These are phyloP conservation scores for Suricata suricatta DNA, from an alignment of 2,113 vertebrate genomes.

Conservation along the genomic window DNA sequence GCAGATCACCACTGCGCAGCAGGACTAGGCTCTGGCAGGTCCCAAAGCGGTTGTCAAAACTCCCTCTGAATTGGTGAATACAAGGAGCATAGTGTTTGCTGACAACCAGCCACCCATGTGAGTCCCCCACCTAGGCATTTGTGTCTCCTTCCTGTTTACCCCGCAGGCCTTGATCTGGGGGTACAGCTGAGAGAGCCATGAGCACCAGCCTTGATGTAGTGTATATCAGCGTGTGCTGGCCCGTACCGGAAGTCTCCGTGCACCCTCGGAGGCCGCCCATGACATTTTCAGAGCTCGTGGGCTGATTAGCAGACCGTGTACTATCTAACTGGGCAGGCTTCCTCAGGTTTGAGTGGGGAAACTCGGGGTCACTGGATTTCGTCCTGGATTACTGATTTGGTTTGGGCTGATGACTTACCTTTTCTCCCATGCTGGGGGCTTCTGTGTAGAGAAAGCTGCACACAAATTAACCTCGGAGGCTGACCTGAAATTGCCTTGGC, in stretches of 20 bases:
- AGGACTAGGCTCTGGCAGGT: neutral
- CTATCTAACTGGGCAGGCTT: neutral
- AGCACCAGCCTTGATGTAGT: neutral
- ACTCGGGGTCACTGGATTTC: neutral
- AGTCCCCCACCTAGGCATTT: neutral
- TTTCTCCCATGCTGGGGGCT: neutral
- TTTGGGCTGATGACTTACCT: neutral
- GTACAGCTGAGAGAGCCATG: neutral
- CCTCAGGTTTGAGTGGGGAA: neutral
- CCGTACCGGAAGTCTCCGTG: neutral
- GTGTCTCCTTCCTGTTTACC: neutral
- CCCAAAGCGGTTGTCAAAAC: neutral
- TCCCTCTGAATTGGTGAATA: neutral
- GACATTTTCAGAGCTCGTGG: neutral
- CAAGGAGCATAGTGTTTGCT: neutral
- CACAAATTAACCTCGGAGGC: slow-evolving; percentile 30
- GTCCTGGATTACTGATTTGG: neutral
- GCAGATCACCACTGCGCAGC: neutral
- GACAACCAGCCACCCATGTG: neutral
- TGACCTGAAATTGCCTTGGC: slow-evolving; percentile 53
- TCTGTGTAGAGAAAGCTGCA: slow-evolving; percentile 15
- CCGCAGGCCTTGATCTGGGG: neutral
- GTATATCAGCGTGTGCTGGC: neutral
- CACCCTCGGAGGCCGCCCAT: accelerated
- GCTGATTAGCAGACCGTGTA: neutral